Evolutionary conservation across 2,888 invertebrate genomes (phyloP), one percentile per base, ranked within the genome.

Genomic region (Didymodactylos carnosus): DNA sequence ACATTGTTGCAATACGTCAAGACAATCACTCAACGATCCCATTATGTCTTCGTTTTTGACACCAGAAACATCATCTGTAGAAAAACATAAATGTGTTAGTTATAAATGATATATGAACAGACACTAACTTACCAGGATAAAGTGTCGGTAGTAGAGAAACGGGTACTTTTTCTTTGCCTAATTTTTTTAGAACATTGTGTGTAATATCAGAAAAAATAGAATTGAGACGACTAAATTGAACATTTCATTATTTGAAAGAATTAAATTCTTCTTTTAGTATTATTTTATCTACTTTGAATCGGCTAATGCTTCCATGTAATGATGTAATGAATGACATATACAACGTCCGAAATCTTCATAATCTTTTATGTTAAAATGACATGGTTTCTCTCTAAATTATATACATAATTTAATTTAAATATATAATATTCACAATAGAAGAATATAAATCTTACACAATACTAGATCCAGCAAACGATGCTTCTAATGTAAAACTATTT

Each of bases 401-500:
- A n/a, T n/a, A n/a, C n/a, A n/a, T n/a, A 25, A 8, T 13, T 2
- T 25, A 49, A 25, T 49, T 7, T 35, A 0, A 11, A 29, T 35
- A 62, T 35, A 29, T 0, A 5, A 16, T n/a, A 16, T 4, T 4
- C n/a, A 23, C 2, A 8, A 19, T 49, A 19, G n/a, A n/a, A 2
- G 7, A 8, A 49, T 23, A 2, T 23, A 14, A 11, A 27, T 29
- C 62, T 35, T 62, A 62, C 62, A 62, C 78, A 39, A 82, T 76
- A n/a, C 79, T 79, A 0, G 83, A 80, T 8, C 83, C 83, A 77
- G 81, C 81, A 77, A 83, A 43, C 39, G 49, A 41, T 76, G 81
- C 81, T 80, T 94, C 94, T 87, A 94, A 88, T 7, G 94, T 94
- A 81, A 91, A 94, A 83, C 93, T 94, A 80, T 94, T 92, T 75